Percentiles rank a stretch among this genome's conserved stretches.
phyloP scores from a whole-genome alignment of 2,888 invertebrate species.

The Muschampia plurimacula region DNA sequence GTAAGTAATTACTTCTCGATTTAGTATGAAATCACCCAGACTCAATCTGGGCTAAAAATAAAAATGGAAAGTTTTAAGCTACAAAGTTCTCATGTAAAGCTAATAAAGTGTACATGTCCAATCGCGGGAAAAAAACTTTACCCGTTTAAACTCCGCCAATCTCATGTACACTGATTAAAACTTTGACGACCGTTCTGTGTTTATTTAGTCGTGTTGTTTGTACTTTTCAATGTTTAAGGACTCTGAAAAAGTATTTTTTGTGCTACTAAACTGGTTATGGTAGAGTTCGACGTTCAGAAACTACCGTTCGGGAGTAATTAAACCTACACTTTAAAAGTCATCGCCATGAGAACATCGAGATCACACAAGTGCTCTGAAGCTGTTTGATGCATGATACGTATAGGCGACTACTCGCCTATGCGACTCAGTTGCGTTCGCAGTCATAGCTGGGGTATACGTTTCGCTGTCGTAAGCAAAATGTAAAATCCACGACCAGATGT shows the following conservation, averaged over 20 bases:
- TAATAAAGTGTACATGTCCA: conserved; percentile 37
- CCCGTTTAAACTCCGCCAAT: conserved; percentile 38
- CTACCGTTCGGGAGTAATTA: too few species aligned
- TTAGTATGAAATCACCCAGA: not conserved
- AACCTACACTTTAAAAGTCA: too few species aligned
- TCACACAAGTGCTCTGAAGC: too few species aligned
- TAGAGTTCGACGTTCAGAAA: too few species aligned
- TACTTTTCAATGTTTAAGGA: conserved; percentile 7
- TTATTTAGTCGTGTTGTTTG: conserved; percentile 29
- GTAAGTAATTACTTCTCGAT: not conserved
- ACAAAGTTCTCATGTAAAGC: conserved; percentile 30
- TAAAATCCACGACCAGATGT: too few species aligned
- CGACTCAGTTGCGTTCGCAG: too few species aligned
- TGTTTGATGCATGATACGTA: too few species aligned
- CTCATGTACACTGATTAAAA: conserved; percentile 39
- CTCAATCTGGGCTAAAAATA: not conserved
- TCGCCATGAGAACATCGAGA: too few species aligned
- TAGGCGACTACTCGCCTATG: too few species aligned
- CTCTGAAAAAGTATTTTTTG: not conserved
- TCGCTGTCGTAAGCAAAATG: too few species aligned
- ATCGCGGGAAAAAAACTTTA: conserved; percentile 30
- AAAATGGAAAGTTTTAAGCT: conserved; percentile 11
- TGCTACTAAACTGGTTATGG: not conserved
- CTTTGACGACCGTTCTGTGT: conserved; percentile 27
- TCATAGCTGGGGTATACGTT: too few species aligned